These are phyloP conservation scores for Donacobius atricapilla DNA, from an alignment of 2,113 vertebrate genomes.

Conservation along the genomic window DNA sequence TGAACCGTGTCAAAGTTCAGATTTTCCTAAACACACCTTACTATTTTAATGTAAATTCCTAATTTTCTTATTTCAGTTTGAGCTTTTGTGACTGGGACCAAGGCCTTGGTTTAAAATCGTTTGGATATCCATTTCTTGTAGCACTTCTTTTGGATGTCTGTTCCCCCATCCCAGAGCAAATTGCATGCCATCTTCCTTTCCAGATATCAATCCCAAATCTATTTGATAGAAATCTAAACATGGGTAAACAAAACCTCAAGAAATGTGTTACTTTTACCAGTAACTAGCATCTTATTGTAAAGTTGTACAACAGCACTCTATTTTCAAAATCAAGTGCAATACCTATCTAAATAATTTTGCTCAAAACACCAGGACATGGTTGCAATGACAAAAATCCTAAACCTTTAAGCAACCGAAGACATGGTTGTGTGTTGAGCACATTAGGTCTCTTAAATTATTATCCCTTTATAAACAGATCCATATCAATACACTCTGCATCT, in stretches of 20 bases:
- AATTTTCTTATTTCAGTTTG: neutral
- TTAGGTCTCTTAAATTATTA: neutral
- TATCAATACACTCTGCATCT: neutral
- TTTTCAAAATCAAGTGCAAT: neutral
- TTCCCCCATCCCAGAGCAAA: neutral
- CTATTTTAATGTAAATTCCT: neutral
- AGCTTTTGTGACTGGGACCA: neutral
- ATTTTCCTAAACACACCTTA: neutral
- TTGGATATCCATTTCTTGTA: neutral
- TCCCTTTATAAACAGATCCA: neutral
- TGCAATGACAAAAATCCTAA: neutral
- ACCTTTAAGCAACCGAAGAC: neutral
- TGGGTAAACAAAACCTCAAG: neutral
- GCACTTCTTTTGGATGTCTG: neutral
- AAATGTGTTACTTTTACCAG: neutral
- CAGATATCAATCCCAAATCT: neutral
- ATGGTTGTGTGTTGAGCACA: neutral
- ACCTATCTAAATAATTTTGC: neutral
- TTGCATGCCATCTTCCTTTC: neutral
- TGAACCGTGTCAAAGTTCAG: neutral
- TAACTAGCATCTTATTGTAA: neutral
- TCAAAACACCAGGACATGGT: neutral
- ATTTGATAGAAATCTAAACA: neutral
- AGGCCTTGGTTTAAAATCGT: neutral
- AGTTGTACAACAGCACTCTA: neutral